Evolutionary conservation across 2,888 invertebrate genomes (phyloP).

Genomic region (Resseliella maxima): DNA sequence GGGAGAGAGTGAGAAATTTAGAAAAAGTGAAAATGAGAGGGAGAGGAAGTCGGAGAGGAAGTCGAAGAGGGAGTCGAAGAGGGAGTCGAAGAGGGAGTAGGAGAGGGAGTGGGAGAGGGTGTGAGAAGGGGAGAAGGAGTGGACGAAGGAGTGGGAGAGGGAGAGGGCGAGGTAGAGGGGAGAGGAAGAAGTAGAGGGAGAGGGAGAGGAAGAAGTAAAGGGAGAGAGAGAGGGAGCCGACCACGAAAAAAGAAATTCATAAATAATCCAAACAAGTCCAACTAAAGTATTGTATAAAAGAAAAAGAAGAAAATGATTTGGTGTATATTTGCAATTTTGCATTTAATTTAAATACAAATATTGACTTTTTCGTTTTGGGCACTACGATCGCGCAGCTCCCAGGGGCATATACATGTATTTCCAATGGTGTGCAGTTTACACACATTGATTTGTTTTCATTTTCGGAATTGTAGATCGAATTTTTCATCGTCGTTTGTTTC

Average conservation of each 20-base stretch:
- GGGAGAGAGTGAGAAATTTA: too few species aligned
- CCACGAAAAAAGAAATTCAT: neutral
- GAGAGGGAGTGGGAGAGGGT: too few species aligned
- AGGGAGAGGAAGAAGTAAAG: neutral
- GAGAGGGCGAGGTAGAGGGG: too few species aligned
- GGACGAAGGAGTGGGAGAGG: too few species aligned
- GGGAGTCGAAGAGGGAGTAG: too few species aligned
- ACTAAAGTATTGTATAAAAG: neutral
- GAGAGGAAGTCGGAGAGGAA: too few species aligned
- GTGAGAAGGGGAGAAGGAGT: too few species aligned
- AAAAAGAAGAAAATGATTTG: conserved; percentile 35
- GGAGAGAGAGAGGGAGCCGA: neutral
- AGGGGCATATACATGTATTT: too few species aligned
- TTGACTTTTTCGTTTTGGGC: neutral
- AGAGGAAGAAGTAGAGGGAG: neutral
- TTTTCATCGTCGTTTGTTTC: neutral
- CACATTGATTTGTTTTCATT: neutral
- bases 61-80: too few species aligned
- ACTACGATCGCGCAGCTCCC: neutral
- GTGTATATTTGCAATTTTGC: conserved; percentile 53
- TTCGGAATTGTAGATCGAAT: neutral
- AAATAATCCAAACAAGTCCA: conserved; percentile 9
- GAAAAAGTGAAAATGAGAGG: too few species aligned
- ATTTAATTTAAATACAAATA: conserved; percentile 49
- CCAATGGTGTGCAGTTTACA: neutral